Percentiles rank a stretch among this genome's conserved stretches.
phyloP scores from a whole-genome alignment of 2,797 vertebrate genomes.

The Liasis olivaceus region DNA sequence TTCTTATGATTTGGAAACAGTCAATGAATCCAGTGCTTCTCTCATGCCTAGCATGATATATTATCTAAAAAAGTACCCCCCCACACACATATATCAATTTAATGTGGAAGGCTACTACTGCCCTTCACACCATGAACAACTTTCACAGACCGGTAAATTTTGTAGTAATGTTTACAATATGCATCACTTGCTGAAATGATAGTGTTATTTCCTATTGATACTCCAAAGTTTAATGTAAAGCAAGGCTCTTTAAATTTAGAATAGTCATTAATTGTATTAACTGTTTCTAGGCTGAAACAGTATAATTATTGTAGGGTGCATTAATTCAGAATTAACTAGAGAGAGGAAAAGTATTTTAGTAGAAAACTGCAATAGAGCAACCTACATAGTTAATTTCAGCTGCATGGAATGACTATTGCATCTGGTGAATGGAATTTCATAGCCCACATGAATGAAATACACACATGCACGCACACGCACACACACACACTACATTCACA shows the following conservation, averaged over 20 bases:
- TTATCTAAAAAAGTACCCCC: not conserved
- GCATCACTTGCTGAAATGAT: not conserved
- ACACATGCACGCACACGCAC: not conserved
- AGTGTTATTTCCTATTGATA: not conserved
- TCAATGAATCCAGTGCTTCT: not conserved
- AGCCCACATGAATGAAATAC: not conserved
- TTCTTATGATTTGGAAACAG: too few species aligned
- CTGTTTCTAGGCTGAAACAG: slow-evolving; percentile 1
- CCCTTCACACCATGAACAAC: not conserved
- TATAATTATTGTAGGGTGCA: slow-evolving; percentile 29
- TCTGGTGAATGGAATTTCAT: not conserved
- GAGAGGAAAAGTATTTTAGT: not conserved
- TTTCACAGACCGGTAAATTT: not conserved
- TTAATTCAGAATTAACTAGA: not conserved
- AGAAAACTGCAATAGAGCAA: slow-evolving; percentile 46
- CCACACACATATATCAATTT: not conserved
- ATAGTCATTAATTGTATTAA: slow-evolving; percentile 24
- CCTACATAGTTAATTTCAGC: not conserved
- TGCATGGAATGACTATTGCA: not conserved
- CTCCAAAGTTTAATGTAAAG: not conserved
- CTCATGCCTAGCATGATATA: not conserved
- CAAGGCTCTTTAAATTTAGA: not conserved
- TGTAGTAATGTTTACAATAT: not conserved
- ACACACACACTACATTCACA: not conserved
- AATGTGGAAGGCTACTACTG: not conserved